These are phyloP conservation scores for Gymnarchus niloticus DNA, from an alignment of 2,113 vertebrate species.

Conservation along the genomic window DNA sequence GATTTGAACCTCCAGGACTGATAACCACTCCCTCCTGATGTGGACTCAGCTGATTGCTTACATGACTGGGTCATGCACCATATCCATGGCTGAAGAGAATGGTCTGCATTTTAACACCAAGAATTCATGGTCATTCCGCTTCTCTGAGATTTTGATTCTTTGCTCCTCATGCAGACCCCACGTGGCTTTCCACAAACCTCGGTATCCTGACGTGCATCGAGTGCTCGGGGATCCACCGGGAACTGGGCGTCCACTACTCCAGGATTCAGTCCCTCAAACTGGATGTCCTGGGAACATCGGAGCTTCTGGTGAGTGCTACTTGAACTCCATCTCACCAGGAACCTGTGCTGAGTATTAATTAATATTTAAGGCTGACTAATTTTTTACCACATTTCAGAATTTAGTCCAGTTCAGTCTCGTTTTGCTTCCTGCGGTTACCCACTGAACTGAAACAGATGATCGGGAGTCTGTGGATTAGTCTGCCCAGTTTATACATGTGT, in stretches of 20 bases:
- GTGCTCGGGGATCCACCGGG: constrained; percentile 95
- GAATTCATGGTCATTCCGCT: not conserved
- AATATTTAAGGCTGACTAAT: not conserved
- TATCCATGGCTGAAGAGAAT: too few relatives aligned
- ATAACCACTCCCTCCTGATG: too few relatives aligned
- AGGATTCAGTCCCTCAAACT: constrained; percentile 94
- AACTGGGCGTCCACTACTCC: constrained; percentile 94
- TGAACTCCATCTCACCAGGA: not conserved
- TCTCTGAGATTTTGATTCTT: not conserved
- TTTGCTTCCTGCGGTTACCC: not conserved
- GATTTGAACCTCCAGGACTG: too few relatives aligned
- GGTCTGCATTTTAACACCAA: too few relatives aligned
- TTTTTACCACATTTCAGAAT: not conserved
- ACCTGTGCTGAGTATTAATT: not conserved
- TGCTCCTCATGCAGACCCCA: constrained; percentile 70
- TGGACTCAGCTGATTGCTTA: too few relatives aligned
- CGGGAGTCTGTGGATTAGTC: not conserved
- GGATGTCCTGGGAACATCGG: constrained; percentile 91
- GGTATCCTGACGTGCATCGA: constrained; percentile 95
- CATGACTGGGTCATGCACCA: too few relatives aligned
- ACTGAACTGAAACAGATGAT: not conserved
- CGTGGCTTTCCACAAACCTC: constrained; percentile 95
- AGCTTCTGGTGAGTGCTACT: constrained; percentile 77
- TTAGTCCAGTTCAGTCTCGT: too few relatives aligned
- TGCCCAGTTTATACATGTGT: not conserved